phyloP scores from a whole-genome alignment of 1,140 invertebrate genomes.

The silkworm (Bombyx mori) region DNA sequence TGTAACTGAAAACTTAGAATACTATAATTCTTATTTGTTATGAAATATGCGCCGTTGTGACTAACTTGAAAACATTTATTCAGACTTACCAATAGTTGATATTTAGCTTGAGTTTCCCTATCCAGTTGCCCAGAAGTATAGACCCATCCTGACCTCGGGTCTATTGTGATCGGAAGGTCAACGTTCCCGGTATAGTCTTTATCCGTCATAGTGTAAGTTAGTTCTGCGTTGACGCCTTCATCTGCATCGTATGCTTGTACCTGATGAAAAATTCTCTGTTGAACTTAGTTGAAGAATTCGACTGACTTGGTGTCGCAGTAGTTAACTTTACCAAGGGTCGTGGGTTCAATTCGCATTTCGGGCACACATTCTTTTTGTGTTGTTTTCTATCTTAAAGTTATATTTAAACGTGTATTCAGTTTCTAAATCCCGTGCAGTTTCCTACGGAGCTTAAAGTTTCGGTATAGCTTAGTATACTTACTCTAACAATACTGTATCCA shows the following conservation, averaged over 20 bases:
- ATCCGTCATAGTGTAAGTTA: constrained; percentile 84
- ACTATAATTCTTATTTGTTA: too few species aligned
- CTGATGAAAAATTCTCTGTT: constrained; percentile 19
- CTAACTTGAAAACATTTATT: neutral
- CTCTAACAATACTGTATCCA: constrained; percentile 86
- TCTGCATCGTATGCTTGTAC: constrained; percentile 95
- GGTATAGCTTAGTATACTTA: constrained; percentile 23
- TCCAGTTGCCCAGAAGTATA: constrained; percentile 90
- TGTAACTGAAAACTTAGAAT: too few species aligned
- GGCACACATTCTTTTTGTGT: too few species aligned
- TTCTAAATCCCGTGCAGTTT: too few species aligned
- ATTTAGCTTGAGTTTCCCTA: constrained; percentile 87
- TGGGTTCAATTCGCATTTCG: too few species aligned
- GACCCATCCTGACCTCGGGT: constrained; percentile 91
- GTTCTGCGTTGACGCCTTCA: constrained; percentile 86
- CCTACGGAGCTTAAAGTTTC: too few species aligned
- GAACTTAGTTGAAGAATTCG: neutral
- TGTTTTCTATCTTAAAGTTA: too few species aligned
- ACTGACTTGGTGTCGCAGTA: too few species aligned
- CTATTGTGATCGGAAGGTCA: constrained; percentile 86
- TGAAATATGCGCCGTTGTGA: too few species aligned
- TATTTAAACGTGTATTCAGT: too few species aligned
- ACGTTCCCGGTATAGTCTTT: constrained; percentile 75
- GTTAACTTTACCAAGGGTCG: too few species aligned
- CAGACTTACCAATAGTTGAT: constrained; percentile 79